Conservation (phyloP, 2,888 invertebrate species). For the Lasioglossum villosulum region DNA sequence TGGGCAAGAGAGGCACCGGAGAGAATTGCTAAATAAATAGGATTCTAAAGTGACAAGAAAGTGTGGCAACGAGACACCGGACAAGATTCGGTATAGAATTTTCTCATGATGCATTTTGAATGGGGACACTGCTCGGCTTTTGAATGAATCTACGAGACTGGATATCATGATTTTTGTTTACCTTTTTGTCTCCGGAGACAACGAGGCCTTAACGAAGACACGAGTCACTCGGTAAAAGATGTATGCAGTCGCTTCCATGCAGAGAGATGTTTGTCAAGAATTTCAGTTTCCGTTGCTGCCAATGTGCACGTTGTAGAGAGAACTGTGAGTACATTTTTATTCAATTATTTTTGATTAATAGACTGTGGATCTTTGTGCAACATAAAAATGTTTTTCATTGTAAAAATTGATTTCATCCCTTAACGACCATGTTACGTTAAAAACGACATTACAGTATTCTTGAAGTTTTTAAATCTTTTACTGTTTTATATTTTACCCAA, state of each 20-base stretch:
- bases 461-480: too few species aligned
- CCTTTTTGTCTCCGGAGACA: conserved; percentile 13
- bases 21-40: conserved; percentile 24
- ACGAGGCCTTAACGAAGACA: conserved; percentile 31
- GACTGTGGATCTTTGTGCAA: too few species aligned
- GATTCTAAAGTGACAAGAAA: conserved; percentile 29
- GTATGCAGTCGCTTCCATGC: neutral
- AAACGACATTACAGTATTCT: too few species aligned
- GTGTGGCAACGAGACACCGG: conserved; percentile 4
- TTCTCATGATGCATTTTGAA: conserved; percentile 36
- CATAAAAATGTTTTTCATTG: too few species aligned
- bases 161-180: conserved; percentile 34
- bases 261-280: neutral
- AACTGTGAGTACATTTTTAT: neutral
- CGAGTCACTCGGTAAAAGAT: conserved; percentile 23
- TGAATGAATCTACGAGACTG: conserved; percentile 22
- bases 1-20: neutral
- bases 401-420: too few species aligned
- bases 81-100: conserved; percentile 29
- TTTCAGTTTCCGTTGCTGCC: neutral
- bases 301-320: neutral
- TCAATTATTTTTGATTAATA: too few species aligned
- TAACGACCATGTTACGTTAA: too few species aligned
- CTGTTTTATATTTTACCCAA: too few species aligned
- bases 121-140: neutral